Evolutionary conservation across 2,797 vertebrate genomes (phyloP), one percentile per base, ranked within the genome.

Genomic region (Enteromius mattozi): DNA sequence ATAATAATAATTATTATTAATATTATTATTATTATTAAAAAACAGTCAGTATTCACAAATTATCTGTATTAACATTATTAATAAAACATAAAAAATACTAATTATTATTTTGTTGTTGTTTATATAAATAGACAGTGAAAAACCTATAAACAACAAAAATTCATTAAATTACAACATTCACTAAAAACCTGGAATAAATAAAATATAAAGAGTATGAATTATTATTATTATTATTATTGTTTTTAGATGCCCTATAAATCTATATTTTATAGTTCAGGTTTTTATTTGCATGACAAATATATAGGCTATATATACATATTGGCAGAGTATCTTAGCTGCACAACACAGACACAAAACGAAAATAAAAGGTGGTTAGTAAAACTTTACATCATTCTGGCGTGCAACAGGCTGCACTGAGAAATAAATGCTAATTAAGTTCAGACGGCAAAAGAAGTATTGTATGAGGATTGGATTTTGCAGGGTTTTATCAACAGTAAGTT

Each of bases 361-460:
- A 21, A 59, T 40, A 21, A 49, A 49, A 3, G 17, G 10, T 33
- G 10, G 2, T 54, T 14, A 49, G 8, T 16, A 6, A 16, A 63
- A 30, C 13, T 27, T 61, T 5, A n/a, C 56, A 24, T 59, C 12
- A 1, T 7, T 78, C 6, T 42, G 17, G 12, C 40, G 9, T 35
- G 77, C 42, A 79, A 79, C 61, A 35, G 42, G 19, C 6, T 47
- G 59, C 33, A 30, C 61, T 65, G 42, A 49, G 42, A 35, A 66
- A n/a, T 47, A 47, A 63, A 42, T 12, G 33, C n/a, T 1, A 37
- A 37, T 27, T 17, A 19, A 16, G 27, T 79, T n/a, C 0, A 47
- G 33, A 49, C 3, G 42, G 21, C 30, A 19, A 12, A 19, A 68
- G 9, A 51, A 3, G 13, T 17, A 33, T 27, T 40, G 35, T 0